Conservation (phyloP, 2,888 invertebrate species). For the Iselma pallidipennis region DNA sequence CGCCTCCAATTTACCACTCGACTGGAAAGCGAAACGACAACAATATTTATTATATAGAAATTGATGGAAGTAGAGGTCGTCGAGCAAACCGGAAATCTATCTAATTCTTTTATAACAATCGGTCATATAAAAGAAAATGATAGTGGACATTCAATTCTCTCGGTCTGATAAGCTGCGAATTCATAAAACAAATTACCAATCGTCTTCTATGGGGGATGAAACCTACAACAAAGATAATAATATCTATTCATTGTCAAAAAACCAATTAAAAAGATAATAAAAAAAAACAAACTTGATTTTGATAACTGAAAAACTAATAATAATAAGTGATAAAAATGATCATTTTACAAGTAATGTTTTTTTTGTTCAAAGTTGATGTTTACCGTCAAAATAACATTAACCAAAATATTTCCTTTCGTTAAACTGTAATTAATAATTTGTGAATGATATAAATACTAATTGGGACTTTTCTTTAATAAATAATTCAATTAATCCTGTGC, state of each 20-base stretch:
- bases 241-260: too few species aligned
- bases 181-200: constrained; percentile 13
- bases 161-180: constrained; percentile 20
- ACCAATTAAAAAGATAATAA: too few species aligned
- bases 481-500: constrained; percentile 22
- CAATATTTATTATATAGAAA: background rate
- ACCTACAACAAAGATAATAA: too few species aligned
- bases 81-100: constrained; percentile 11
- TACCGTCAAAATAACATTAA: too few species aligned
- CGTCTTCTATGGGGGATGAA: too few species aligned
- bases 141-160: constrained; percentile 22
- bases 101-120: constrained; percentile 16
- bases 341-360: too few species aligned
- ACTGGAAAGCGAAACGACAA: background rate
- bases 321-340: too few species aligned
- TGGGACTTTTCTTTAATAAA: constrained; percentile 22
- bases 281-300: too few species aligned
- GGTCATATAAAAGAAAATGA: constrained; percentile 21
- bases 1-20: background rate
- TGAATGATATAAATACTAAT: constrained; percentile 22
- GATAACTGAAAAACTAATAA: too few species aligned
- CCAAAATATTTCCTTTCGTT: too few species aligned
- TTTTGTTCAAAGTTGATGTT: too few species aligned
- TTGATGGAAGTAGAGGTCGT: constrained; percentile 7
- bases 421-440: constrained; percentile 14